A percentile compares a stretch with the other conserved stretches of the same genome.
Conservation (phyloP, 1,140 invertebrate species). For the Bombus superbus region DNA sequence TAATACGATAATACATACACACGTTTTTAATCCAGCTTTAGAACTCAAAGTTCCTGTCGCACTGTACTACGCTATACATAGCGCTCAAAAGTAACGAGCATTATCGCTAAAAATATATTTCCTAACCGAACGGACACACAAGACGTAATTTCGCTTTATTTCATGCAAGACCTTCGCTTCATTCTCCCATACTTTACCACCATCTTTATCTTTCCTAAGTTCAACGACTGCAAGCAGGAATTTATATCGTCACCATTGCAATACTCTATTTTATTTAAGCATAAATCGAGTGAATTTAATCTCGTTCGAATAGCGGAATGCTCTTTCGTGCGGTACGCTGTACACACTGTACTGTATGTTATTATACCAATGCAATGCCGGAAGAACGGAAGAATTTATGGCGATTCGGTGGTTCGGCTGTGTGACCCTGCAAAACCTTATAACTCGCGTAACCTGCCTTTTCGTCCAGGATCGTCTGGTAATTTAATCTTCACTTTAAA, state of each 20-base stretch:
- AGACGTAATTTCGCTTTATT: background rate
- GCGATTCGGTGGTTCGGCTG: background rate
- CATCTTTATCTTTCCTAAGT: background rate
- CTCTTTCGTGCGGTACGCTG: background rate
- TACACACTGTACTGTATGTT: background rate
- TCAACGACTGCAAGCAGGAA: background rate
- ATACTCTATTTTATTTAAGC: background rate
- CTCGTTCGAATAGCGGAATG: background rate
- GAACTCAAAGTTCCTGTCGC: background rate
- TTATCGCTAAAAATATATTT: background rate
- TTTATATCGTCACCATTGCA: background rate
- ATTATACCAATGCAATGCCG: slow-evolving; percentile 11
- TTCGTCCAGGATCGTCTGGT: background rate
- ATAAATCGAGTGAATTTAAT: slow-evolving; percentile 11
- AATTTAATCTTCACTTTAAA: slow-evolving; percentile 24
- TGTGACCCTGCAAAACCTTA: background rate
- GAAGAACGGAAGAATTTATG: slow-evolving; percentile 20
- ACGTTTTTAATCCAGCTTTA: background rate
- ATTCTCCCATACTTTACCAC: background rate
- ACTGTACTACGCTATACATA: too few species aligned
- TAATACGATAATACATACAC: background rate
- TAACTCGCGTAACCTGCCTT: slow-evolving; percentile 5
- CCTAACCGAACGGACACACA: background rate
- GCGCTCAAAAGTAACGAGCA: background rate
- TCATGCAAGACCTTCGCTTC: background rate